These are phyloP conservation scores for Digitonthophagus gazella DNA, from an alignment of 2,888 invertebrate genomes.

Conservation along the genomic window DNA sequence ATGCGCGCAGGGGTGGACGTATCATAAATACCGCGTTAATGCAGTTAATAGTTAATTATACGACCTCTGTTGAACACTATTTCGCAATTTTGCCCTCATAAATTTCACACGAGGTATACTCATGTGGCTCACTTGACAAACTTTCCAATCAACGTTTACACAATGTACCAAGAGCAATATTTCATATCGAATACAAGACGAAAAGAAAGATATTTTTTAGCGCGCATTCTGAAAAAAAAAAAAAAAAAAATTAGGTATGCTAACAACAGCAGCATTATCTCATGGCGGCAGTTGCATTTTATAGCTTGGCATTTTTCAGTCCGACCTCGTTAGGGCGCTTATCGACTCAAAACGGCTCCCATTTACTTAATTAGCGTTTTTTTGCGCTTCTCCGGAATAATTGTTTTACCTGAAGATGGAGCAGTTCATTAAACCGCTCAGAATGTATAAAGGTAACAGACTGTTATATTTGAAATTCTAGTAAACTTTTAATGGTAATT, in stretches of 20 bases:
- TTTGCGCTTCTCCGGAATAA: neutral
- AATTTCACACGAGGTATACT: neutral
- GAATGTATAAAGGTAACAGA: neutral
- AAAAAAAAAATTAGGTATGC: neutral
- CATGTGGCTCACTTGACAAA: neutral
- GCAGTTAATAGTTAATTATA: conserved; percentile 14
- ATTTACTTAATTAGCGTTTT: neutral
- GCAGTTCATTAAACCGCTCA: neutral
- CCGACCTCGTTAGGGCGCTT: neutral
- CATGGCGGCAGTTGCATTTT: neutral
- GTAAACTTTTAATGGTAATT: too few relatives aligned
- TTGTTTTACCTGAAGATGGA: neutral
- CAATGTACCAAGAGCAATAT: neutral
- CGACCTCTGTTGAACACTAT: conserved; percentile 8
- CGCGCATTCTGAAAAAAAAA: neutral
- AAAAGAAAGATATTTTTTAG: neutral
- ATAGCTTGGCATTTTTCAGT: neutral
- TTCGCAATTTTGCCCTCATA: neutral
- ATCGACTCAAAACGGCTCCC: neutral
- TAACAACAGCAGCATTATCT: neutral
- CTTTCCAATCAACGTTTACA: neutral
- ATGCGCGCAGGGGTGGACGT: conserved; percentile 9
- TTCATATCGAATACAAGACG: neutral
- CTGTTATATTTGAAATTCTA: too few relatives aligned
- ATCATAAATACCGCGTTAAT: conserved; percentile 12